Conservation (phyloP, 2,113 vertebrate genomes). For the Oxygymnocypris stewartii region DNA sequence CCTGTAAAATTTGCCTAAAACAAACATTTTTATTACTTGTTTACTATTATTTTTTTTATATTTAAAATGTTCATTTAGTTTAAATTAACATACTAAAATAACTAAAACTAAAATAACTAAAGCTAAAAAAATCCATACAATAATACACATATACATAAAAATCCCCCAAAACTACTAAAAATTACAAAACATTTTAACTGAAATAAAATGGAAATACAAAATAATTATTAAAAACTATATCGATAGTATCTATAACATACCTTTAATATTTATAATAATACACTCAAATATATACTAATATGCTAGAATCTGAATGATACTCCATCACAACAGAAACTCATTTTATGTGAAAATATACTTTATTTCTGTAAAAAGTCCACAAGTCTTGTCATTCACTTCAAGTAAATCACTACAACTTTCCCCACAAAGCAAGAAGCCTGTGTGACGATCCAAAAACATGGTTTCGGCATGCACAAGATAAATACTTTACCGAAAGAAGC, state of each 20-base stretch:
- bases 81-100: no score
- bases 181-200: no score
- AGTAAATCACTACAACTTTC: constrained; percentile 35
- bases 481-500: constrained; percentile 63
- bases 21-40: background rate
- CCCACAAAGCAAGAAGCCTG: constrained; percentile 48
- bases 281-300: no score
- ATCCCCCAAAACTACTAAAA: no score
- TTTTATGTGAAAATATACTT: constrained; percentile 82
- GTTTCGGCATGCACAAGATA: constrained; percentile 69
- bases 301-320: background rate
- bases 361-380: constrained; percentile 80
- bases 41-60: no score
- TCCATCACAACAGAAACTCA: background rate
- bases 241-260: background rate
- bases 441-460: constrained; percentile 56
- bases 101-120: background rate
- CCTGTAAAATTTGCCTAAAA: background rate
- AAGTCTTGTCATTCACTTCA: constrained; percentile 57
- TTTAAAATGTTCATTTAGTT: no score
- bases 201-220: no score
- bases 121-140: background rate
- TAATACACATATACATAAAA: no score
- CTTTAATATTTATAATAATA: no score
- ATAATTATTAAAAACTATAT: no score